Evolutionary conservation across 2,888 invertebrate species (phyloP).

Genomic region (Tyria jacobaeae): DNA sequence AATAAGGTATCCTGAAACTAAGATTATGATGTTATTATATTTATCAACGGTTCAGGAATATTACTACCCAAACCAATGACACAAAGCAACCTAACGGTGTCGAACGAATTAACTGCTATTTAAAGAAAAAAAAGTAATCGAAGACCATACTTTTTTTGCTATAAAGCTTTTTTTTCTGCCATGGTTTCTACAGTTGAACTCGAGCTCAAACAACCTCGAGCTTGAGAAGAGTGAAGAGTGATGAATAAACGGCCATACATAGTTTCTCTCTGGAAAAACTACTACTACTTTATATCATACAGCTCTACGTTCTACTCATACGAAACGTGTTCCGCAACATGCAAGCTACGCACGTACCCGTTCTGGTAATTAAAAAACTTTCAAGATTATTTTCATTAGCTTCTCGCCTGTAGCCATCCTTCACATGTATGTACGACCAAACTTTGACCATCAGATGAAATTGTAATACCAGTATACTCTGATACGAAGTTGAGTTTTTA

Average conservation of each 20-base stretch:
- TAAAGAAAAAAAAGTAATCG: too few species aligned
- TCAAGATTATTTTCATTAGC: conserved; percentile 59
- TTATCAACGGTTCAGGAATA: too few species aligned
- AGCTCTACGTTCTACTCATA: conserved; percentile 30
- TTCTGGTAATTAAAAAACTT: conserved; percentile 70
- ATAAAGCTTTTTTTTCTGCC: too few species aligned
- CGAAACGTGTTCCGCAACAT: conserved; percentile 23
- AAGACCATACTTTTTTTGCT: too few species aligned
- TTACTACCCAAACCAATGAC: too few species aligned
- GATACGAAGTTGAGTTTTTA: conserved; percentile 60
- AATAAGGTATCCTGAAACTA: too few species aligned
- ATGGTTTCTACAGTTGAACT: background rate
- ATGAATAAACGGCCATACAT: background rate
- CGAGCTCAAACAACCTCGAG: background rate
- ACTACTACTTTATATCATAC: conserved; percentile 2
- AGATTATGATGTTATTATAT: too few species aligned
- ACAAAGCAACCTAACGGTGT: too few species aligned
- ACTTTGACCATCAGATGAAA: conserved; percentile 51
- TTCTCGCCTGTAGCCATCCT: conserved; percentile 35
- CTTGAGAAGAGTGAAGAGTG: too few species aligned
- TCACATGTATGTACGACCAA: conserved; percentile 43
- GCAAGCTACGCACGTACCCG: conserved; percentile 27
- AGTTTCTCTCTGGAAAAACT: background rate
- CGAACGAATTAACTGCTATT: too few species aligned
- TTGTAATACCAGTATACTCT: conserved; percentile 47